Evolutionary conservation across 2,797 vertebrate species (phyloP).

Genomic region (Eremophila alpestris): DNA sequence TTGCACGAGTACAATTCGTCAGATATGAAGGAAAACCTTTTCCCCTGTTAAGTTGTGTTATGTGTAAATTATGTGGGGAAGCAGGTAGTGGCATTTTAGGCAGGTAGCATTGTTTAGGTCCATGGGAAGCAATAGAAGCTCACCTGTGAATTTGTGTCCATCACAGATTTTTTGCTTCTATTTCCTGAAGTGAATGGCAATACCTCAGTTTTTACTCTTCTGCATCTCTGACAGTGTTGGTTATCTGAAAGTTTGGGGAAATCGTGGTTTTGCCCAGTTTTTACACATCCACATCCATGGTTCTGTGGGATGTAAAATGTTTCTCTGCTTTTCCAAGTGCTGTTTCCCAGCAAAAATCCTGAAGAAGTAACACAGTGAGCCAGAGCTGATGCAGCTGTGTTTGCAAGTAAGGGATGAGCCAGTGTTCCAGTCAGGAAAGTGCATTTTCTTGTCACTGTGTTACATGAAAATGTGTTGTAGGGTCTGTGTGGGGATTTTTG

Average conservation of each 20-base stretch:
- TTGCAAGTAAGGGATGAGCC: not conserved
- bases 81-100: not conserved
- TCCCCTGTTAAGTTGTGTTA: not conserved
- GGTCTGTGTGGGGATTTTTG: not conserved
- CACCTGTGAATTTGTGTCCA: not conserved
- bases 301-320: not conserved
- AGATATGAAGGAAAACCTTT: not conserved
- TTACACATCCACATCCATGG: fast-evolving
- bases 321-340: not conserved
- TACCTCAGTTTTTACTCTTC: not conserved
- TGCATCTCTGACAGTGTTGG: not conserved
- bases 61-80: not conserved
- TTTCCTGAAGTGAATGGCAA: not conserved
- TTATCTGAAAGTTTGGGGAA: not conserved
- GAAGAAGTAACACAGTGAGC: not conserved
- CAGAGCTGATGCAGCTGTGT: not conserved
- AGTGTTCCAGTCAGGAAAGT: not conserved
- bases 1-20: not conserved
- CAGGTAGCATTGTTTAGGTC: not conserved
- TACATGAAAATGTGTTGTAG: not conserved
- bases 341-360: not conserved
- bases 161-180: not conserved
- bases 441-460: not conserved
- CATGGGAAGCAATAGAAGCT: not conserved
- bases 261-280: not conserved